These are phyloP conservation scores for Drosophila mimetica DNA, from an alignment of 2,888 invertebrate species.

Conservation along the genomic window DNA sequence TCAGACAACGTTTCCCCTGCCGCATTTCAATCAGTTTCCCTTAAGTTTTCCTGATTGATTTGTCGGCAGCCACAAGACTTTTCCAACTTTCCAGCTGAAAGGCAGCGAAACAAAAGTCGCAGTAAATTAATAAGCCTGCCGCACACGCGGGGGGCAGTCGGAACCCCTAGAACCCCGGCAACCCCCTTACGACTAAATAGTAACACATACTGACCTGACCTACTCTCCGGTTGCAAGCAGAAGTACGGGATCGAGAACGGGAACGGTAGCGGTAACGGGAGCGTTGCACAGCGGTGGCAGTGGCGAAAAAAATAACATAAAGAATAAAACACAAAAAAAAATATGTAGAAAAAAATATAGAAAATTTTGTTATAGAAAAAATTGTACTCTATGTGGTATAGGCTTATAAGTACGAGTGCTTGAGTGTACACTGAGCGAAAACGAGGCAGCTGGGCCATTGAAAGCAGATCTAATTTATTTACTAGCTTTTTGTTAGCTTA, in stretches of 20 bases:
- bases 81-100: constrained; percentile 13
- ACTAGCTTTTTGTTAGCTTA: neutral
- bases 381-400: constrained; percentile 30
- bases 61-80: constrained; percentile 24
- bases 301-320: constrained; percentile 46
- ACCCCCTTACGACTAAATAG: constrained; percentile 46
- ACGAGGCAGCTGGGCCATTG: neutral
- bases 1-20: constrained; percentile 6
- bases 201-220: constrained; percentile 76
- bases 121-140: constrained; percentile 39
- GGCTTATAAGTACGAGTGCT: constrained; percentile 38
- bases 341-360: constrained; percentile 22
- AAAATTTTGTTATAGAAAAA: constrained; percentile 62
- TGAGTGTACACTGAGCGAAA: constrained; percentile 12
- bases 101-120: constrained; percentile 36
- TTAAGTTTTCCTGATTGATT: constrained; percentile 31
- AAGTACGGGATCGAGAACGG: constrained; percentile 16
- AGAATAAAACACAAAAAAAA: constrained; percentile 35
- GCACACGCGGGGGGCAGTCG: constrained; percentile 26
- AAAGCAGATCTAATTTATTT: neutral
- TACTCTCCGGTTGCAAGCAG: constrained; percentile 64
- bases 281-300: constrained; percentile 62
- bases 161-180: neutral
- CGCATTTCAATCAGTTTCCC: constrained; percentile 12
- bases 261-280: constrained; percentile 30